phyloP scores from a whole-genome alignment of 1,140 invertebrate genomes.

The Solenopsis fugax region DNA sequence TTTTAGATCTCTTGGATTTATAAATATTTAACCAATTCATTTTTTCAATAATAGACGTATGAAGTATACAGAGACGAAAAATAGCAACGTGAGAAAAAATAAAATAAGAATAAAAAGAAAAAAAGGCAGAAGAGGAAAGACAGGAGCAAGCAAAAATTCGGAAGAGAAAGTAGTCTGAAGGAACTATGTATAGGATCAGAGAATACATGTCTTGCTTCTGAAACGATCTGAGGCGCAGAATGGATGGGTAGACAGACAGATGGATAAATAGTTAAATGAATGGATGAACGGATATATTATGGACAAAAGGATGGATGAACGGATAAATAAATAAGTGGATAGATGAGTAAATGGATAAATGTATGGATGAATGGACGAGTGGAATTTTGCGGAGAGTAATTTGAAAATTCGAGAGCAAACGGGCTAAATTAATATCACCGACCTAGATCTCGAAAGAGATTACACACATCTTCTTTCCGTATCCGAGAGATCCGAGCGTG shows the following conservation, averaged over 20 bases:
- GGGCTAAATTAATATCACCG: conserved; percentile 38
- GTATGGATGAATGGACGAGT: neutral
- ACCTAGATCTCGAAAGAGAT: conserved; percentile 51
- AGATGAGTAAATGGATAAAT: neutral
- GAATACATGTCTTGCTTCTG: conserved; percentile 18
- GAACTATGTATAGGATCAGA: neutral
- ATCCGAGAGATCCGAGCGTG: conserved; percentile 41
- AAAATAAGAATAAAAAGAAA: neutral
- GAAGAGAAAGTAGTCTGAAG: neutral
- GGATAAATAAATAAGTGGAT: neutral
- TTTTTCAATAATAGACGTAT: neutral
- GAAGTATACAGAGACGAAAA: neutral
- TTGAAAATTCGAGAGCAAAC: conserved; percentile 21
- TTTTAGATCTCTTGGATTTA: neutral
- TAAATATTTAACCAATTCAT: neutral
- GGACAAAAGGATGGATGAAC: neutral
- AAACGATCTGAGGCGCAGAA: conserved; percentile 27
- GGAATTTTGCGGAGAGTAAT: conserved; percentile 52
- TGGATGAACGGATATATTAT: neutral
- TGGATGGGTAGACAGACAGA: neutral
- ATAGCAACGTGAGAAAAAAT: neutral
- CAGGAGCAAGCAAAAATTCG: neutral
- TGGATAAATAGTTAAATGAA: neutral
- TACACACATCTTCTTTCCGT: conserved; percentile 11
- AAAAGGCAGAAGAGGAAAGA: neutral